A percentile compares a stretch with the other conserved stretches of the same genome.
phyloP scores from a whole-genome alignment of 2,113 vertebrate species.

The Glaucidium brasilianum region DNA sequence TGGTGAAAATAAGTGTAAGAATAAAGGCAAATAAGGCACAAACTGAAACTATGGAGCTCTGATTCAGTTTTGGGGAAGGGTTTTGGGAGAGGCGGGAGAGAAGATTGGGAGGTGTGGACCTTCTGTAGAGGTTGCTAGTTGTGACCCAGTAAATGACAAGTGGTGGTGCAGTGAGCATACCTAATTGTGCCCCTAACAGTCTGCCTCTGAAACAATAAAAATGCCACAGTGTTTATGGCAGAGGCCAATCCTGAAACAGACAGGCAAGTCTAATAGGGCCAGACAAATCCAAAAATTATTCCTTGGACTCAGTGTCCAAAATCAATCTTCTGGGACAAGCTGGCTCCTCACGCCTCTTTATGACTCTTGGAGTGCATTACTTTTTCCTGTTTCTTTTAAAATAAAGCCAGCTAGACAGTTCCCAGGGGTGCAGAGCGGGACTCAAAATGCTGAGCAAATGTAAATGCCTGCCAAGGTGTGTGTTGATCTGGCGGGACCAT shows the following conservation, averaged over 20 bases:
- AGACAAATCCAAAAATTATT: not conserved
- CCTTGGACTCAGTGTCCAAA: not conserved
- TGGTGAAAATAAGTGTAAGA: not conserved
- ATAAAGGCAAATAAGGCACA: not conserved
- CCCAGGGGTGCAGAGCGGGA: not conserved
- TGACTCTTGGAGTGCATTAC: not conserved
- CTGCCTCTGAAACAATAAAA: not conserved
- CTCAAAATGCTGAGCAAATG: constrained; percentile 40
- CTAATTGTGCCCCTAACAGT: not conserved
- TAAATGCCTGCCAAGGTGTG: constrained; percentile 26
- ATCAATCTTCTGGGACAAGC: not conserved
- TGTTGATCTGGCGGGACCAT: not conserved
- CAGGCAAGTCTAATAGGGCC: not conserved
- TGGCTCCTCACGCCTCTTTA: constrained; percentile 28
- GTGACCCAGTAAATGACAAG: not conserved
- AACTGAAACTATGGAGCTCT: not conserved
- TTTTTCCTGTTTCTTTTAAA: constrained; percentile 15
- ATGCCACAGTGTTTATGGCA: not conserved
- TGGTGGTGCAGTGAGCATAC: not conserved
- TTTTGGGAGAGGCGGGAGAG: not conserved
- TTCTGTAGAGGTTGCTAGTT: not conserved
- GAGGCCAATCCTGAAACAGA: not conserved
- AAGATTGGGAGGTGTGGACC: not conserved
- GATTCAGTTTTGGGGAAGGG: not conserved
- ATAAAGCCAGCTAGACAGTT: not conserved